Percentiles rank a stretch among this genome's conserved stretches.
phyloP scores from a whole-genome alignment of 2,113 vertebrate genomes.

The Ageneiosus marmoratus region DNA sequence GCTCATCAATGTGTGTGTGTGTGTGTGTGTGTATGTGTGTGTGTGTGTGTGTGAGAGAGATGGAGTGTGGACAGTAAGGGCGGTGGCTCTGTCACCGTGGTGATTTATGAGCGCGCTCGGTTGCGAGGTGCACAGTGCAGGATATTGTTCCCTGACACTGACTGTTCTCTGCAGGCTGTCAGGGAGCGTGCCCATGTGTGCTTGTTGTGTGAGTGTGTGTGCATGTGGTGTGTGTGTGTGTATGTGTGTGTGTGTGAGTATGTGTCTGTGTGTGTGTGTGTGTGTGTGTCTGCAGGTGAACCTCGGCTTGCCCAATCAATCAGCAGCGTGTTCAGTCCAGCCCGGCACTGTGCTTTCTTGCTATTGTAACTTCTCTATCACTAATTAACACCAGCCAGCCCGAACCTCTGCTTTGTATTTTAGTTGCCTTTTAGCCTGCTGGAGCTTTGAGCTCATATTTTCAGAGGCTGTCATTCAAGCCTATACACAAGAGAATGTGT shows the following conservation, averaged over 20 bases:
- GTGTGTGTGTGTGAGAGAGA: conserved; percentile 43
- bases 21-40: conserved; percentile 14
- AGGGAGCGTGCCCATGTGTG: conserved; percentile 43
- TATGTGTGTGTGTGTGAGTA: conserved; percentile 66
- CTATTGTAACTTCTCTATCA: conserved; percentile 48
- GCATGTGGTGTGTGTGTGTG: conserved; percentile 57
- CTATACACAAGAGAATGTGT: conserved; percentile 52
- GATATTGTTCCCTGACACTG: conserved; percentile 77
- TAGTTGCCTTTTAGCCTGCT: conserved; percentile 45
- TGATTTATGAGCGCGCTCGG: conserved; percentile 79
- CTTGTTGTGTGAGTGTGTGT: conserved; percentile 48
- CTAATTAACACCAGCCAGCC: conserved; percentile 63
- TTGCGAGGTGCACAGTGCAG: conserved; percentile 76
- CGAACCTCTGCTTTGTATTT: conserved; percentile 59
- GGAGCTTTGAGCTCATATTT: conserved; percentile 16
- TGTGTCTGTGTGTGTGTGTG: conserved; percentile 61
- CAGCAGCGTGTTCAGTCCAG: conserved; percentile 64
- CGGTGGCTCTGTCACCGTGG: conserved; percentile 74
- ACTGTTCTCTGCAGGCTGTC: conserved; percentile 71
- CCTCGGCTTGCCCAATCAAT: conserved; percentile 70
- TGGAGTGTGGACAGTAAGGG: conserved; percentile 72
- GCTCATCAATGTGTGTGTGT: conserved; percentile 8
- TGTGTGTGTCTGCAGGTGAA: conserved; percentile 71
- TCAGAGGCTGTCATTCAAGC: conserved; percentile 69
- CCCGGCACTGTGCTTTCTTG: conserved; percentile 27